phyloP scores from a whole-genome alignment of 2,888 invertebrate species.

The Lasioglossum figueresi region DNA sequence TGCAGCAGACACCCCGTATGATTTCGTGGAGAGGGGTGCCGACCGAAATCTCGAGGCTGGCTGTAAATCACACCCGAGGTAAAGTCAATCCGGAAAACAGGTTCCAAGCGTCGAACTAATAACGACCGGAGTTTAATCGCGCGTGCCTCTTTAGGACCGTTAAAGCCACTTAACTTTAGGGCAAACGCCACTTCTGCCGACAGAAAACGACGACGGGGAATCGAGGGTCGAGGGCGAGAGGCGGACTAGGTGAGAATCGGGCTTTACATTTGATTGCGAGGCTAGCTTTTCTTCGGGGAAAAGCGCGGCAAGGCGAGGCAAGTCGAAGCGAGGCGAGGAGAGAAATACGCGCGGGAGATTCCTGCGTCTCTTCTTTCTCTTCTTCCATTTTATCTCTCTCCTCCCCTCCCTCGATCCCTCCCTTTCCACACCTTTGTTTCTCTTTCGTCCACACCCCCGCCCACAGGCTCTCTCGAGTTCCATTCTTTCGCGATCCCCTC shows the following conservation, averaged over 20 bases:
- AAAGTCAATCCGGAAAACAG: constrained; percentile 46
- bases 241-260: constrained; percentile 37
- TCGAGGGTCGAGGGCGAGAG: constrained; percentile 2
- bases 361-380: constrained; percentile 4
- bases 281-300: constrained; percentile 22
- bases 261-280: constrained; percentile 47
- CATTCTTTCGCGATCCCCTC: constrained; percentile 9
- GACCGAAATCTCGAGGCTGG: constrained; percentile 9
- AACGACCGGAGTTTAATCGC: constrained; percentile 59
- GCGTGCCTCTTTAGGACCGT: constrained; percentile 45
- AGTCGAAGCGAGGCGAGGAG: background rate
- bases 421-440: background rate
- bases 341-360: background rate
- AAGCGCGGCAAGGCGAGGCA: constrained; percentile 1
- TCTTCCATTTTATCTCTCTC: constrained; percentile 13
- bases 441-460: background rate
- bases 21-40: background rate
- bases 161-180: constrained; percentile 59
- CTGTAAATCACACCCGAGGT: constrained; percentile 40
- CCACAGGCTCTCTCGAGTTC: background rate
- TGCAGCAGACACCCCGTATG: constrained; percentile 5
- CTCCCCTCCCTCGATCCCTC: background rate
- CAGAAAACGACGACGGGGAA: constrained; percentile 33
- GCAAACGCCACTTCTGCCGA: constrained; percentile 26
- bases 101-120: constrained; percentile 45